A percentile compares a stretch with the other conserved stretches of the same genome.
phyloP scores from a whole-genome alignment of 92 coral and sea anemone species.

The Diadumene lineata region DNA sequence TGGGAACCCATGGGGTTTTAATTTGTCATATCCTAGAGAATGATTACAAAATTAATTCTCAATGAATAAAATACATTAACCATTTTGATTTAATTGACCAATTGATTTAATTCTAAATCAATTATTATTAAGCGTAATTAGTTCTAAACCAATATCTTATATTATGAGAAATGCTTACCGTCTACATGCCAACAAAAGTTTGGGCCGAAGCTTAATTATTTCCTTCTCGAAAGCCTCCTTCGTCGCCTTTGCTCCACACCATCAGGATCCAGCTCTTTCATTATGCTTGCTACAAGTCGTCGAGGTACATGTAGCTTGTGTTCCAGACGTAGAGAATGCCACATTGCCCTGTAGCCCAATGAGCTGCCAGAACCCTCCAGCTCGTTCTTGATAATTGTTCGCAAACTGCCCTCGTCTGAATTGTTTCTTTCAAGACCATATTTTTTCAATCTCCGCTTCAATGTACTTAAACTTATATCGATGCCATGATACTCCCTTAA shows the following conservation, averaged over 20 bases:
- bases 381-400: not conserved
- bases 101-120: not conserved
- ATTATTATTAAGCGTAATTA: no score
- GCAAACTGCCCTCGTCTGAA: not conserved
- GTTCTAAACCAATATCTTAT: no score
- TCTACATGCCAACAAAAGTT: slow-evolving; percentile 66
- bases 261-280: slow-evolving; percentile 54
- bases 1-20: slow-evolving; percentile 46
- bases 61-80: not conserved
- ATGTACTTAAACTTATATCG: slow-evolving; percentile 50
- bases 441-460: slow-evolving; percentile 46
- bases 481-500: slow-evolving; percentile 45
- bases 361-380: not conserved
- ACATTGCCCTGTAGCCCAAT: slow-evolving; percentile 16
- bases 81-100: not conserved
- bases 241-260: slow-evolving; percentile 45
- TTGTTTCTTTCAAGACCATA: slow-evolving; percentile 19
- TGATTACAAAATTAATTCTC: not conserved
- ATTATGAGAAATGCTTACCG: slow-evolving; percentile 36
- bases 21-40: slow-evolving; percentile 19
- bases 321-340: slow-evolving; percentile 47
- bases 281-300: slow-evolving; percentile 22
- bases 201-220: slow-evolving; percentile 48
- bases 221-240: slow-evolving; percentile 25
- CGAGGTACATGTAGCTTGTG: slow-evolving; percentile 47